Base-by-base conservation (phyloP, 2,888 invertebrate species). In the Digitonthophagus gazella region DNA sequence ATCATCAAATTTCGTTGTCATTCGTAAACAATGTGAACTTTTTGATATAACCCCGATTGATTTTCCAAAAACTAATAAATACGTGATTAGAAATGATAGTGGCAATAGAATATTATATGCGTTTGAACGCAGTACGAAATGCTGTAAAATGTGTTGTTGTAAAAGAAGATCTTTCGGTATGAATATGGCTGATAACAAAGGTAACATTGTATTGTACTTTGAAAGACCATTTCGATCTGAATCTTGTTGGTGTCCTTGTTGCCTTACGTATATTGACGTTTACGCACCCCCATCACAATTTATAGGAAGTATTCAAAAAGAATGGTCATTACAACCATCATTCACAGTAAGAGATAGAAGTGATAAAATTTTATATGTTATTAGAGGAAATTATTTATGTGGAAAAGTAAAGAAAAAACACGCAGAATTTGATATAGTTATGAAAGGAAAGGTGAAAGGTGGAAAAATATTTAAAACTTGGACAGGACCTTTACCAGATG, bases 391-490 rank as follows among this genome's bases (percentile, higher is more conserved):
- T 44, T 44, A 44, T 44, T 44, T 44, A 44, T 44, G 28, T 5
- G 28, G 28, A 44, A 44, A 8, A 8, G 28, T 44, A 3, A 44
- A 44, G 6, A 44, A 44, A 11, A 44, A 58, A 15, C 15, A 15
- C 4, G 18, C 18, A 58, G 15, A 58, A 58, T 58, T 58, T 58
- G 58, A 16, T 58, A 58, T 15, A 15, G 18, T 8, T 14, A 15
- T 5, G 11, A 58, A 58, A 58, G 15, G 58, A 58, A 58, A 58
- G n/a, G 58, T 58, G 15, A 58, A 15, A 15, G 16, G 8, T 14
- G 8, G 61, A 61, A 20, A 61, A 61, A 61, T 61, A 61, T 61
- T 61, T 20, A 61, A 61, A 61, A n/a, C 19, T 18, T 61, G 18
- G 61, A n/a, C 19, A 61, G 61, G 19, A 20, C 18, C 20, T 18